Evolutionary conservation across 2,888 invertebrate genomes (phyloP), one percentile per base, ranked within the genome.

Genomic region (Erynnis tages): DNA sequence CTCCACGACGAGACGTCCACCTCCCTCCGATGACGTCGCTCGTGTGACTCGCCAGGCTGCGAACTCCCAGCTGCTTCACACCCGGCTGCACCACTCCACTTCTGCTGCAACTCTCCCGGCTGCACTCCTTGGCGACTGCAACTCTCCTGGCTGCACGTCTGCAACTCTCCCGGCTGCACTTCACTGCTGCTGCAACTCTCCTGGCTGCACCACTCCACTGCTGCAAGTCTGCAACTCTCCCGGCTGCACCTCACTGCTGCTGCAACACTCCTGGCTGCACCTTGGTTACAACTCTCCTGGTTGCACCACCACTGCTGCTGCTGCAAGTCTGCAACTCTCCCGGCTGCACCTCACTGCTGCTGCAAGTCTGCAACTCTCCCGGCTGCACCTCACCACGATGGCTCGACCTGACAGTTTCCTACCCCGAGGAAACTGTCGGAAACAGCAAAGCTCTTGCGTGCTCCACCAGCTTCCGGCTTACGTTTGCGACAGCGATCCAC

Each of bases 401-500:
- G 30, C 34, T 34, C 27, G 16, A 21, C 41, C 41, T 41, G 41
- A 27, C 40, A 27, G 27, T 27, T 16, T n/a, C 40, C 40, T 14
- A 14, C 27, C 19, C 3, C 19, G 14, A 37, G 19, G 35, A 19
- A 10, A 2, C 19, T 19, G 19, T 37, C 35, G 10, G 35, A 37
- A 37, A 19, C 19, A n/a, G n/a, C n/a, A n/a, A n/a, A n/a, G n/a
- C n/a, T n/a, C n/a, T 19, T 17, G 4, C 17, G 5, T 19, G 17
- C n/a, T 1, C 4, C n/a, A n/a, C 14, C 17, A 13, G 35, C 11
- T 37, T 19, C 25, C 14, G 8, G 14, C 40, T 41, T 25, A 27
- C 25, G 40, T 25, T 41, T 41, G 40, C 25, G 41, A 14, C 41
- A 41, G 27, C 27, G 19, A 41, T 27, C 41, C 41, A 41, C 41